These are phyloP conservation scores for Porites evermanni DNA, from an alignment of 92 coral and sea anemone genomes.

Conservation along the genomic window DNA sequence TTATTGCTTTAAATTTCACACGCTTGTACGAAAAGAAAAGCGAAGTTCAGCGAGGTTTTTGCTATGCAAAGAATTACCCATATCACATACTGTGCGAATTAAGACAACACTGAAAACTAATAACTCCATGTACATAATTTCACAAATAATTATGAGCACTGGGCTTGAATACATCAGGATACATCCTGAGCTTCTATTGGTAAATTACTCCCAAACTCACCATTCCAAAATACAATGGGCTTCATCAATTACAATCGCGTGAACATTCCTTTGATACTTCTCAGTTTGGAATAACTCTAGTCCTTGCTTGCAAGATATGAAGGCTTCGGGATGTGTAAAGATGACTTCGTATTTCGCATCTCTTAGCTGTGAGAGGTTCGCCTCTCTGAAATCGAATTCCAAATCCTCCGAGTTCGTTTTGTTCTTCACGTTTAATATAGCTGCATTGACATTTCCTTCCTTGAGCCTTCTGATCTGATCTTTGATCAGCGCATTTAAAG, in stretches of 20 bases:
- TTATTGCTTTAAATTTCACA: neutral
- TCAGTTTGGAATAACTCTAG: constrained; percentile 43
- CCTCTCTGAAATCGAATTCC: neutral
- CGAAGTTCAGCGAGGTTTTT: constrained; percentile 5
- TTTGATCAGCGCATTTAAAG: constrained; percentile 23
- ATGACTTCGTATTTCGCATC: constrained; percentile 16
- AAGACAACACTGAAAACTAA: neutral
- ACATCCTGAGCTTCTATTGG: too few species aligned
- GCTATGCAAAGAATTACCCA: constrained; percentile 5
- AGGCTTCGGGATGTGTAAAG: constrained; percentile 64
- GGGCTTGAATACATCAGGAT: too few species aligned
- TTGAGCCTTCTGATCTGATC: constrained; percentile 12
- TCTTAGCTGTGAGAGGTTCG: too few species aligned
- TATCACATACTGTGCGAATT: neutral
- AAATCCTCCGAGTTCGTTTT: neutral
- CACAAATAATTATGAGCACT: neutral
- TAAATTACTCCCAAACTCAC: constrained; percentile 17
- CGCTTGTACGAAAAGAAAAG: neutral
- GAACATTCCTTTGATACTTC: constrained; percentile 52
- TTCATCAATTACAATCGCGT: constrained; percentile 56
- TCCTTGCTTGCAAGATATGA: constrained; percentile 51
- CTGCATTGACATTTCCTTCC: neutral
- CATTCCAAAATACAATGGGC: constrained; percentile 65
- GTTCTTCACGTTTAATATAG: neutral
- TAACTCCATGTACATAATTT: neutral